Evolutionary conservation across 2,113 vertebrate species (phyloP), one percentile per base, ranked within the genome.

Genomic region (Balaeniceps rex): DNA sequence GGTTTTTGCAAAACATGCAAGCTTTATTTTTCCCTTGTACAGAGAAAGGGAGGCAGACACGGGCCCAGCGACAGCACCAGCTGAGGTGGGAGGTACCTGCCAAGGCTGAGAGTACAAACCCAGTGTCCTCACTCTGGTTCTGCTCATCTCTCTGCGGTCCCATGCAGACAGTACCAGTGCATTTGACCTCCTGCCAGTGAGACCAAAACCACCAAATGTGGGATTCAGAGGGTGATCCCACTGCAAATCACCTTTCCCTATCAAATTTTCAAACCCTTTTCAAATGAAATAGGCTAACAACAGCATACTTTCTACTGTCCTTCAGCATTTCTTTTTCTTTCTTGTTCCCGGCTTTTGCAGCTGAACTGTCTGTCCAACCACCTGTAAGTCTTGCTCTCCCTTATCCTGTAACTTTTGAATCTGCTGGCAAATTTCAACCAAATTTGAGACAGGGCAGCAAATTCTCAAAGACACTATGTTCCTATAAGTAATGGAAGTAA

Each of bases 1-100:
- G 0, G 12, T 18, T 91, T 78, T 40, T 66, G 47, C 36, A 64
- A 75, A 68, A 51, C 0, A 0, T 29, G 25, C 24, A 34, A 54
- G 69, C 34, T 90, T 88, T 74, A 74, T 88, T 88, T 65, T 86
- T 58, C 68, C 58, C 38, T 29, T 29, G 6, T 46, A 14, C 5
- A 61, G 71, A 65, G 34, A 26, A 81, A 69, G 38, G 25, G 34
- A 70, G 29, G 79, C 40, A 90, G 26, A 42, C 9, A 14, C 0
- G 2, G 54, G 58, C 17, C 61, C 58, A 66, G 47, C 14, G 3
- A 25, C 31, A 29, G 51, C 25, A 66, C 49, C 21, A 66, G 66
- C 25, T 29, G 44, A 34, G 22, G 47, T 0, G 0, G 22, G 6
- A 85, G 47, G 47, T 13, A 79, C 44, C 24, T 44, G 44, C 33